Evolutionary conservation across 1,140 invertebrate genomes (phyloP).

Genomic region (Campoletis sonorensis): DNA sequence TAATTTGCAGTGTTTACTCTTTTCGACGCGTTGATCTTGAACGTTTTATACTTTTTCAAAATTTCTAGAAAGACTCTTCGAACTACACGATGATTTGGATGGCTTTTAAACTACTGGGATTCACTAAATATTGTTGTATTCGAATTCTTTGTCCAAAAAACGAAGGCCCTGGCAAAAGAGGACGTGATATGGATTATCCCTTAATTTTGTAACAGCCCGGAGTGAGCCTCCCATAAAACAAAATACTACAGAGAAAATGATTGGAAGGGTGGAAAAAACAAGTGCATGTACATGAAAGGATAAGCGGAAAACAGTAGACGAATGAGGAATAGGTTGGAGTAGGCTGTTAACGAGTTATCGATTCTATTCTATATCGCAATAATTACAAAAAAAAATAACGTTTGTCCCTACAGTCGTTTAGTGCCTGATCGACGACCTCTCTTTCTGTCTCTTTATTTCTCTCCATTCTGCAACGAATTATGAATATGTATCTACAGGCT

Average conservation of each 20-base stretch:
- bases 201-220: neutral
- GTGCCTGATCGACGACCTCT: slow-evolving; percentile 18
- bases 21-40: too few species aligned
- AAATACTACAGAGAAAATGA: slow-evolving; percentile 24
- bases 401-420: slow-evolving; percentile 30
- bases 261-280: neutral
- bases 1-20: too few species aligned
- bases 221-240: neutral
- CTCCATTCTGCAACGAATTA: slow-evolving; percentile 17
- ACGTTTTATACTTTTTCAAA: neutral
- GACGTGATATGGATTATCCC: neutral
- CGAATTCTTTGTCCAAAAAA: neutral
- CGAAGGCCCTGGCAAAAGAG: neutral
- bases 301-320: neutral
- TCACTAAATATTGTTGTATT: too few species aligned
- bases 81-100: too few species aligned
- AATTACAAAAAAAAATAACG: slow-evolving; percentile 56
- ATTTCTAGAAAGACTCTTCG: neutral
- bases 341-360: slow-evolving; percentile 55
- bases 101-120: too few species aligned
- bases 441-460: neutral
- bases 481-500: slow-evolving; percentile 11
- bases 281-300: neutral
- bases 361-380: slow-evolving; percentile 54
- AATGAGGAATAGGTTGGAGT: slow-evolving; percentile 35